phyloP scores from a whole-genome alignment of 2,888 invertebrate species.

The Galerucella pusilla region DNA sequence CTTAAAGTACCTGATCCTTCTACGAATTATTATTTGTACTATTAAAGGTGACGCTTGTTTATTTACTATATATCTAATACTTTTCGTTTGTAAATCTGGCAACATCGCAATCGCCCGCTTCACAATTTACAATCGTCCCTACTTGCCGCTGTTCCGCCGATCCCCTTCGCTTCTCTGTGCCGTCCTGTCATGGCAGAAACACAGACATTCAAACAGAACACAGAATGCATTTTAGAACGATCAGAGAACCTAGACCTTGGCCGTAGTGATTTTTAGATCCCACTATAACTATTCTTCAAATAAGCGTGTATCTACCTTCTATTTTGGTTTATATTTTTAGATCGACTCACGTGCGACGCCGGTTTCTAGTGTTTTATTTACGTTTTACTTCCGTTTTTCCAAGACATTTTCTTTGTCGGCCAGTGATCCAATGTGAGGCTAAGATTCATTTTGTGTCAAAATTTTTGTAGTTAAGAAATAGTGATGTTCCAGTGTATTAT shows the following conservation, averaged over 20 bases:
- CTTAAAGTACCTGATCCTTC: background rate
- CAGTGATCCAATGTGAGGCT: constrained; percentile 27
- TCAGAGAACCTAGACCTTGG: constrained; percentile 34
- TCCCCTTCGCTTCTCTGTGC: constrained; percentile 22
- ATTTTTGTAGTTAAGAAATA: constrained; percentile 22
- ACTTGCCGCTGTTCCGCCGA: constrained; percentile 30
- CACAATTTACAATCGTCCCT: constrained; percentile 41
- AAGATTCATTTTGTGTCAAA: constrained; percentile 24
- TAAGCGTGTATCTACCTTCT: constrained; percentile 33
- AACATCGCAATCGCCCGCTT: constrained; percentile 35
- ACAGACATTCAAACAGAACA: constrained; percentile 29
- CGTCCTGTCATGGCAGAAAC: constrained; percentile 35
- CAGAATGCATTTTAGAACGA: constrained; percentile 35
- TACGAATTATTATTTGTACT: background rate
- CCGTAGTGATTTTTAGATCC: constrained; percentile 35
- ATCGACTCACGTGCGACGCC: constrained; percentile 46
- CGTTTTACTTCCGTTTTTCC: constrained; percentile 52
- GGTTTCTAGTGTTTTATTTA: constrained; percentile 53
- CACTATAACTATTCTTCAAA: constrained; percentile 32
- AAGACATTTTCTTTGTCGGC: constrained; percentile 36
- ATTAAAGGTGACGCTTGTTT: too few relatives aligned
- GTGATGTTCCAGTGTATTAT: constrained; percentile 86
- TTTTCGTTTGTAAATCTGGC: constrained; percentile 16
- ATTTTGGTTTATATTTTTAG: constrained; percentile 50
- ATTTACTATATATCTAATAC: too few relatives aligned